Conservation (phyloP, 92 coral and sea anemone species). For the Hydrozoanthus gracilis region DNA sequence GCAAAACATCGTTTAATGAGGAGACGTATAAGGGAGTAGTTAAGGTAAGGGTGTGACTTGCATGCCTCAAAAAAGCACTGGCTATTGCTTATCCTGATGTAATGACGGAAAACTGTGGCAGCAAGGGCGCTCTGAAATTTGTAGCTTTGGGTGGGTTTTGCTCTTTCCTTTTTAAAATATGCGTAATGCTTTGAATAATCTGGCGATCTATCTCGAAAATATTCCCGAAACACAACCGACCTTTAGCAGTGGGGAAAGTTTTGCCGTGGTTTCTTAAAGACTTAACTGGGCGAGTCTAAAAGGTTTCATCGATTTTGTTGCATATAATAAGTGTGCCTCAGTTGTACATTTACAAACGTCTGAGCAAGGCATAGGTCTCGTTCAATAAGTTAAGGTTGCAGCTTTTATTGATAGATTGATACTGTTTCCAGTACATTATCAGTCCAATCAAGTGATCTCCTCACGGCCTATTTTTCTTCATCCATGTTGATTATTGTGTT, state of each 20-base stretch:
- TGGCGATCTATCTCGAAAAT: conserved; percentile 49
- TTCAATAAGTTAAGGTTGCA: conserved; percentile 15
- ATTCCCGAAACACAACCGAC: conserved; percentile 10
- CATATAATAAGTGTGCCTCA: conserved; percentile 28
- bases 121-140: conserved; percentile 54
- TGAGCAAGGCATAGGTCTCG: conserved; percentile 40
- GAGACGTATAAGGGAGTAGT: conserved; percentile 62
- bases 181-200: conserved; percentile 66
- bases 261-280: not conserved
- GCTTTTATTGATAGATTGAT: conserved; percentile 18
- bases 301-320: conserved; percentile 48
- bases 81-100: conserved; percentile 52
- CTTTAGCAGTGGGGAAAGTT: not conserved
- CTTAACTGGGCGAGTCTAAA: conserved; percentile 33
- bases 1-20: conserved; percentile 65
- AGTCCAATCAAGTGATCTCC: conserved; percentile 14
- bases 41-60: conserved; percentile 64
- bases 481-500: conserved; percentile 1
- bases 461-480: conserved; percentile 11
- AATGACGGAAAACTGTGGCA: conserved; percentile 50
- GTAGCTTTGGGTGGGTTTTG: conserved; percentile 92
- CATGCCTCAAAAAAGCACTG: conserved; percentile 28
- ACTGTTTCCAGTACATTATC: conserved; percentile 35
- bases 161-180: conserved; percentile 81
- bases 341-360: conserved; percentile 22